These are phyloP conservation scores for Champsocephalus gunnari DNA, from an alignment of 2,797 vertebrate species.

Conservation along the genomic window DNA sequence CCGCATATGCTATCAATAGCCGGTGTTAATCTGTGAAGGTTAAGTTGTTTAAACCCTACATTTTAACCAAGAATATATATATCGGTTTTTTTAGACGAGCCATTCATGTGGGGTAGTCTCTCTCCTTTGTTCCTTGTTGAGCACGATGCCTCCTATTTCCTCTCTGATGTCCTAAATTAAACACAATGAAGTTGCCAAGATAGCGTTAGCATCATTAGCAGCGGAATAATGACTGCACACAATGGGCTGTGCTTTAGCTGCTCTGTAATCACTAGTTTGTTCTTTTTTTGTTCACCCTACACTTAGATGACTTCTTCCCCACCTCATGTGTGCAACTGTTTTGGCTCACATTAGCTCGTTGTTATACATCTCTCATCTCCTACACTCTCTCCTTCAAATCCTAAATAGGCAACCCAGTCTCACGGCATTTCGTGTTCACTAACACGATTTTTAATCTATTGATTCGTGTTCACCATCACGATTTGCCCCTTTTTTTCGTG, in stretches of 20 bases:
- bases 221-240: conserved; percentile 68
- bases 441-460: too few relatives aligned
- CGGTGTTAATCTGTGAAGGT: not conserved
- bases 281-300: conserved; percentile 34
- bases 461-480: too few relatives aligned
- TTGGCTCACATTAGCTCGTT: conserved; percentile 18
- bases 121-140: conserved; percentile 41
- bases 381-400: conserved; percentile 19
- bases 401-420: conserved; percentile 18
- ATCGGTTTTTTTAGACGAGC: conserved; percentile 8
- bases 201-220: conserved; percentile 69
- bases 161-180: conserved; percentile 71
- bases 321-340: conserved; percentile 20
- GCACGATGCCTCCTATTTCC: conserved; percentile 43
- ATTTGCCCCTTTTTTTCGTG: too few relatives aligned
- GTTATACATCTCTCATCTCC: conserved; percentile 33
- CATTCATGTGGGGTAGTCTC: conserved; percentile 16
- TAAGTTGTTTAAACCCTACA: not conserved
- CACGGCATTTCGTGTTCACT: too few relatives aligned
- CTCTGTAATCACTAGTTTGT: conserved; percentile 44
- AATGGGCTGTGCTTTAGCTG: conserved; percentile 41
- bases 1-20: conserved; percentile 7
- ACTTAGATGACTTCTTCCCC: conserved; percentile 33
- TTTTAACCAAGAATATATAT: conserved; percentile 15
- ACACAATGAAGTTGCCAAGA: conserved; percentile 66